A percentile compares a stretch with the other conserved stretches of the same genome.
Conservation (phyloP, 2,888 invertebrate genomes). For the Xestia c-nigrum region DNA sequence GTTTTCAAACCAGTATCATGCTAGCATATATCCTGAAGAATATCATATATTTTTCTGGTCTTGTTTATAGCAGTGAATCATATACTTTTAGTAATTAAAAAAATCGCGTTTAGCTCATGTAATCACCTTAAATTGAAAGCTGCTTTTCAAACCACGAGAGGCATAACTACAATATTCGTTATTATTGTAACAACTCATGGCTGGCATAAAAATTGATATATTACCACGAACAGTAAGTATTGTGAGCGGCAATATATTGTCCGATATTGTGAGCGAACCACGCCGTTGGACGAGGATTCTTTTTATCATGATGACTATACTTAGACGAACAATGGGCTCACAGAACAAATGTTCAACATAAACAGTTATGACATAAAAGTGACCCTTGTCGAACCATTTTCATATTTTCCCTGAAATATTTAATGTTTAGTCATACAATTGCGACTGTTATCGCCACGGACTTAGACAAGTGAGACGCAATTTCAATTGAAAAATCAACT, state of each 20-base stretch:
- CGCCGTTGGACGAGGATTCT: slow-evolving; percentile 18
- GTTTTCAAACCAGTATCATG: too few species aligned
- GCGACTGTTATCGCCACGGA: neutral
- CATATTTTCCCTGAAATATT: slow-evolving; percentile 26
- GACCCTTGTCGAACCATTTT: slow-evolving; percentile 33
- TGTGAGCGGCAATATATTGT: slow-evolving; percentile 34
- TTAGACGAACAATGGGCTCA: slow-evolving; percentile 23
- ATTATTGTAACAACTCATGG: slow-evolving; percentile 17
- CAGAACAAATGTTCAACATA: slow-evolving; percentile 37
- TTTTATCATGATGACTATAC: slow-evolving; percentile 38
- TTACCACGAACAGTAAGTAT: slow-evolving; percentile 22
- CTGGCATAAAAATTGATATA: slow-evolving; percentile 16
- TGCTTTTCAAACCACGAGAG: slow-evolving; percentile 3
- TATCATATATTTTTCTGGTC: too few species aligned
- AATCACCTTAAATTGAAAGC: slow-evolving; percentile 25
- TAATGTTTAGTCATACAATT: slow-evolving; percentile 10
- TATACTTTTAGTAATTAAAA: too few species aligned
- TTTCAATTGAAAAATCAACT: slow-evolving; percentile 17
- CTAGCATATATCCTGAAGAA: too few species aligned
- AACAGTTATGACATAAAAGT: slow-evolving; percentile 27
- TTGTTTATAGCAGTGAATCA: too few species aligned
- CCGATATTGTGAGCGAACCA: slow-evolving; percentile 28
- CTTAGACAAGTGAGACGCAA: slow-evolving; percentile 8
- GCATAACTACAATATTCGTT: slow-evolving; percentile 14
- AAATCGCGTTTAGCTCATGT: too few species aligned